Evolutionary conservation across 1,140 invertebrate species (phyloP), one percentile per base, ranked within the genome.

Genomic region (Aphelenchoides avenae): DNA sequence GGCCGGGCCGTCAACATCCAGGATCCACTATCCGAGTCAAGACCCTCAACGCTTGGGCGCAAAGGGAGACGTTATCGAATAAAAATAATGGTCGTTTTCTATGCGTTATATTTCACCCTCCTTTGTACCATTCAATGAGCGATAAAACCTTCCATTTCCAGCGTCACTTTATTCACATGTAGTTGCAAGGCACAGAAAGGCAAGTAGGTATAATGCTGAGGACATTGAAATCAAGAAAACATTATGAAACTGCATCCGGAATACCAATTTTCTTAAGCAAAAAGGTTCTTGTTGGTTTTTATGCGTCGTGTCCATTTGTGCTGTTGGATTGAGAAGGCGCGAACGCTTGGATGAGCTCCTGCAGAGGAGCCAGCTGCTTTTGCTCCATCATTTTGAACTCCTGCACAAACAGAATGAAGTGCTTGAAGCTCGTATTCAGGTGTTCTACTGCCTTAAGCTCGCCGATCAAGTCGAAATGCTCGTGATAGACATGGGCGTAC

Each of bases 401-500:
- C 85, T 96, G 82, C 56, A 97, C 91, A 80, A 98, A 98, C 80
- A 95, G 96, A 73, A 98, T 96, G 77, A 99, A 99, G 83, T 99
- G 95, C 79, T 99, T 99, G 81, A 99, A 98, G 57, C 91, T 96
- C 48, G 95, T 99, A 79, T 99, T 99, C 56, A 99, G 84, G 82
- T 99, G 95, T 42, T 95, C 92, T 79, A 98, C 92, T 78, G 98
- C 95, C 42, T 93, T 91, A 22, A 99, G 83, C 77, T 94, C 88
- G 20, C 96, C 90, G 42, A 98, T 92, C 82, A 96, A 89, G 42
- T 87, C 86, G 79, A 98, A 98, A 82, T 99, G 94, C 78, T 97
- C 91, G 81, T 98, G 92, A 80, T 98, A 99, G 76, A 98, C 95
- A 80, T 99, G 95, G 27, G 94, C 95, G 80, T 99, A 99, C 33